Conservation (phyloP, 2,113 vertebrate genomes). For the Pachyramphus minor region DNA sequence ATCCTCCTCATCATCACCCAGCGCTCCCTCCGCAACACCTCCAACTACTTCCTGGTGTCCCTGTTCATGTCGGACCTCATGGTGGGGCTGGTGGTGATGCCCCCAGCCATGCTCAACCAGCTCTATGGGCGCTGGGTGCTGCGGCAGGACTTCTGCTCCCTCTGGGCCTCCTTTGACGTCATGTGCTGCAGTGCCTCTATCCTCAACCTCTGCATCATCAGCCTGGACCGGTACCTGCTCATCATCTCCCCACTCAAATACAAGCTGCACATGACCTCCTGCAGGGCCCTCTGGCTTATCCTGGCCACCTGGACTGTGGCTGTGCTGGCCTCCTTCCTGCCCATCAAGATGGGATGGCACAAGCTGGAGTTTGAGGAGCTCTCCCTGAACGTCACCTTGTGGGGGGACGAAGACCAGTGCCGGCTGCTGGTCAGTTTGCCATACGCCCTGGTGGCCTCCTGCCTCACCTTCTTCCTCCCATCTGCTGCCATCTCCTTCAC, state of each 20-base stretch:
- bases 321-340: constrained; percentile 88
- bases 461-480: constrained; percentile 93
- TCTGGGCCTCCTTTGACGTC: constrained; percentile 94
- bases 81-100: constrained; percentile 98
- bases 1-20: constrained; percentile 89
- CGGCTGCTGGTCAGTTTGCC: constrained; percentile 88
- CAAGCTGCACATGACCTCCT: constrained; percentile 91
- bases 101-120: constrained; percentile 93
- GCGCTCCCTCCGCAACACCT: constrained; percentile 90
- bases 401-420: constrained; percentile 77
- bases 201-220: constrained; percentile 96
- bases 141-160: constrained; percentile 82
- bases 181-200: constrained; percentile 99
- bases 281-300: constrained; percentile 84
- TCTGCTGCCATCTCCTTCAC: constrained; percentile 95
- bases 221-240: constrained; percentile 93
- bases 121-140: constrained; percentile 92
- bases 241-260: constrained; percentile 94
- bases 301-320: constrained; percentile 89
- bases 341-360: constrained; percentile 95
- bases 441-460: constrained; percentile 89
- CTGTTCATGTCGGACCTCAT: constrained; percentile 95
- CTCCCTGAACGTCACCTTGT: constrained; percentile 61
- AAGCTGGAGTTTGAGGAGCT: constrained; percentile 67
- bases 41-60: constrained; percentile 95